Conservation (phyloP, 2,113 vertebrate species). For the Rutilus rutilus region DNA sequence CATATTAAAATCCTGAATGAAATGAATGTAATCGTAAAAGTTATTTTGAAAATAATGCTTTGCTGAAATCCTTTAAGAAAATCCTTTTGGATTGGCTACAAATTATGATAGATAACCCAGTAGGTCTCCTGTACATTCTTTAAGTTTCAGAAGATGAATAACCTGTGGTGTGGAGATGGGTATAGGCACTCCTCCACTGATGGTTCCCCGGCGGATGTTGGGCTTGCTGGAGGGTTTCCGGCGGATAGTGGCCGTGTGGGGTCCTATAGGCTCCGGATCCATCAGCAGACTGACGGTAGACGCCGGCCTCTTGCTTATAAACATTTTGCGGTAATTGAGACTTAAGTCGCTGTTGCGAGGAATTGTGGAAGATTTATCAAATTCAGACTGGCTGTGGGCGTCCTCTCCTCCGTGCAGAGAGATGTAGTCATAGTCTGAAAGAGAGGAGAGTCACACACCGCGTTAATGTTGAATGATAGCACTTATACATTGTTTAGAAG, state of each 20-base stretch:
- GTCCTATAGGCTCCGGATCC: conserved; percentile 65
- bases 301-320: conserved; percentile 77
- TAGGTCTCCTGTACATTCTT: not conserved
- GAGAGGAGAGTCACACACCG: not conserved
- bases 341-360: conserved; percentile 82
- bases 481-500: not conserved
- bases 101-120: not conserved
- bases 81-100: not conserved
- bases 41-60: not conserved
- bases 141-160: not conserved
- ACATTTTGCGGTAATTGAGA: conserved; percentile 77
- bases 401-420: conserved; percentile 76
- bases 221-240: conserved; percentile 83
- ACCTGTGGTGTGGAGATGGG: conserved; percentile 80
- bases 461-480: not conserved
- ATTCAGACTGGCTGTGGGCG: conserved; percentile 70
- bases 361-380: conserved; percentile 83
- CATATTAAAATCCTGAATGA: not conserved
- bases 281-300: conserved; percentile 81
- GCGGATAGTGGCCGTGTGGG: conserved; percentile 81
- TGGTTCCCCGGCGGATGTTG: conserved; percentile 75
- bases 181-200: conserved; percentile 81
- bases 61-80: not conserved
- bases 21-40: not conserved
- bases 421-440: conserved; percentile 79